phyloP scores from a whole-genome alignment of 2,888 invertebrate species.

The Spialia ferax region DNA sequence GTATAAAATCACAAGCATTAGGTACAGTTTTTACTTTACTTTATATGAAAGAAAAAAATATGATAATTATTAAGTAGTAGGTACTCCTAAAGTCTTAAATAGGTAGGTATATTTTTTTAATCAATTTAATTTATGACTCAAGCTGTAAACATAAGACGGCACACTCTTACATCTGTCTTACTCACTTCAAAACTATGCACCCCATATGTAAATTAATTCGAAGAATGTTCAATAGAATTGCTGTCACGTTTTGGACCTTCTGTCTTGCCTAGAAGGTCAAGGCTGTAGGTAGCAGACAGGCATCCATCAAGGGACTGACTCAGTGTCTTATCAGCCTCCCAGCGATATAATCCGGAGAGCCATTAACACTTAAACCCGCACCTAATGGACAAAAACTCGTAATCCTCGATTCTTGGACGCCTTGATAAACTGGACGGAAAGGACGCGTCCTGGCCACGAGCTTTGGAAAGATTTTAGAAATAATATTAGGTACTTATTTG shows the following conservation, averaged over 20 bases:
- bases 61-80: too few species aligned
- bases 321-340: conserved; percentile 67
- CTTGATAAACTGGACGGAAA: conserved; percentile 54
- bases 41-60: too few species aligned
- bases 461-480: neutral
- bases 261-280: conserved; percentile 50
- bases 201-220: conserved; percentile 18
- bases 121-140: too few species aligned
- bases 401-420: conserved; percentile 74
- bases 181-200: conserved; percentile 18
- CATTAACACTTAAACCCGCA: conserved; percentile 80
- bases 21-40: too few species aligned
- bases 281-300: conserved; percentile 68
- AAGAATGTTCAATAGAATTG: conserved; percentile 5
- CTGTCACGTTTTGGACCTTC: conserved; percentile 50
- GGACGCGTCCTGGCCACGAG: conserved; percentile 13
- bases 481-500: neutral
- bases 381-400: conserved; percentile 84
- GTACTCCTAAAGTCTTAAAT: too few species aligned
- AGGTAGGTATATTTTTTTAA: too few species aligned
- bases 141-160: neutral
- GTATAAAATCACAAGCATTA: too few species aligned
- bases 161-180: neutral
- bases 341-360: conserved; percentile 76
- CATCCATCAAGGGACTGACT: conserved; percentile 73